Evolutionary conservation across 2,888 invertebrate genomes (phyloP).

Genomic region (Drosophila macrothrix): DNA sequence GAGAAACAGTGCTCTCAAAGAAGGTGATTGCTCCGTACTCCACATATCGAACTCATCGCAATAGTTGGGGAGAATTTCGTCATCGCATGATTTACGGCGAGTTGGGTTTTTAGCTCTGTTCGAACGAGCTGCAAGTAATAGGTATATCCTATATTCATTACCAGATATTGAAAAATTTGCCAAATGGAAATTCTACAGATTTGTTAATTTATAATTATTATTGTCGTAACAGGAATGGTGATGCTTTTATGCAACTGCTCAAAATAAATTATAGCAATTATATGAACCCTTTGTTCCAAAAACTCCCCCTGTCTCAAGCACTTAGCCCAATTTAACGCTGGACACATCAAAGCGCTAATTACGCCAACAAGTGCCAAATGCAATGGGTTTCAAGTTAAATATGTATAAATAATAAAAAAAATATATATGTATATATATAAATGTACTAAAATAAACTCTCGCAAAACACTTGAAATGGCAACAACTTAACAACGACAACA

Average conservation of each 20-base stretch:
- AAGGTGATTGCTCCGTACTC: conserved; percentile 64
- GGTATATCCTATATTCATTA: background rate
- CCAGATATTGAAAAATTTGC: background rate
- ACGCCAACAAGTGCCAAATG: conserved; percentile 57
- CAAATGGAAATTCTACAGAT: background rate
- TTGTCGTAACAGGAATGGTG: background rate
- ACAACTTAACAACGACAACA: conserved; percentile 56
- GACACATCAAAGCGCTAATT: conserved; percentile 72
- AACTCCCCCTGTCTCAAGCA: conserved; percentile 13
- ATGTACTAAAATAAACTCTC: conserved; percentile 70
- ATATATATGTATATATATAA: background rate
- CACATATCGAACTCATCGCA: conserved; percentile 55
- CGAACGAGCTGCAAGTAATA: background rate
- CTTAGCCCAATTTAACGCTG: conserved; percentile 62
- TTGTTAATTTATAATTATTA: background rate
- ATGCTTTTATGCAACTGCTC: background rate
- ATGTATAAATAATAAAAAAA: background rate
- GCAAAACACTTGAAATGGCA: conserved; percentile 55
- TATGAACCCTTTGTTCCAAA: conserved; percentile 34
- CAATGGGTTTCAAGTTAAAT: conserved; percentile 21
- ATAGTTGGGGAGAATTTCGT: conserved; percentile 65
- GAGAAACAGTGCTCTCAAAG: background rate
- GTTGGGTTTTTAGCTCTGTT: conserved; percentile 26
- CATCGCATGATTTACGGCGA: conserved; percentile 62
- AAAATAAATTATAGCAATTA: conserved; percentile 67